These are phyloP conservation scores for Rhinoderma darwinii DNA, from an alignment of 2,113 vertebrate species.

Conservation along the genomic window DNA sequence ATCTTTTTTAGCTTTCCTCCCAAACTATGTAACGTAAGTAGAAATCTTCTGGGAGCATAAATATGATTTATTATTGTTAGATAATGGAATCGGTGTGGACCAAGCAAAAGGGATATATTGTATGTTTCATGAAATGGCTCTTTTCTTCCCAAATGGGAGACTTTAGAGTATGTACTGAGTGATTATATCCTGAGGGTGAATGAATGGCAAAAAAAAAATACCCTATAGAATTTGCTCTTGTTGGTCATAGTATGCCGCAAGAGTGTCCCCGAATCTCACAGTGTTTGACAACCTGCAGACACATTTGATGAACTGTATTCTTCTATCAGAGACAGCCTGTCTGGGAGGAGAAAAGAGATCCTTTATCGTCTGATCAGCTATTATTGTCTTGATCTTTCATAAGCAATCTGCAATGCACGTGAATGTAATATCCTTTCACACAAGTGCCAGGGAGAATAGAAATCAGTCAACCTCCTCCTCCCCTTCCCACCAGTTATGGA, in stretches of 20 bases:
- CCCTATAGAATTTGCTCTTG: conserved; percentile 90
- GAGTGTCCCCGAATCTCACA: conserved; percentile 80
- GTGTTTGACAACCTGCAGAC: conserved; percentile 96
- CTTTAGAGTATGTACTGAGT: conserved; percentile 80
- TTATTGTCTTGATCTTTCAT: conserved; percentile 87
- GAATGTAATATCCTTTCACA: conserved; percentile 85
- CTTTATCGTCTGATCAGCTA: conserved; percentile 83
- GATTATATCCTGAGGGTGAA: conserved; percentile 94
- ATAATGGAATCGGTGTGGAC: conserved; percentile 86
- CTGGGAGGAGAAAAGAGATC: conserved; percentile 83
- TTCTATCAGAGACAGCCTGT: conserved; percentile 86
- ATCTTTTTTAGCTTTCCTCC: conserved; percentile 80
- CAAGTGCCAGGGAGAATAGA: conserved; percentile 83
- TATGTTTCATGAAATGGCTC: conserved; percentile 81
- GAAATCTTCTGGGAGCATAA: conserved; percentile 83
- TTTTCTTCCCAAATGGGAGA: conserved; percentile 80
- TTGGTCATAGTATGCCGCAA: conserved; percentile 83
- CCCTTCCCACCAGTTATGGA: conserved; percentile 76
- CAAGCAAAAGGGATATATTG: conserved; percentile 89
- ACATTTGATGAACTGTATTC: conserved; percentile 89
- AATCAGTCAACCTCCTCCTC: conserved; percentile 77
- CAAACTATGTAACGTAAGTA: conserved; percentile 75
- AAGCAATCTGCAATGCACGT: conserved; percentile 83
- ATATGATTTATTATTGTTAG: conserved; percentile 86
- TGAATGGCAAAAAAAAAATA: conserved; percentile 75